Base-by-base conservation (phyloP, 1,140 invertebrate species). In the Drosophila seguyi region DNA sequence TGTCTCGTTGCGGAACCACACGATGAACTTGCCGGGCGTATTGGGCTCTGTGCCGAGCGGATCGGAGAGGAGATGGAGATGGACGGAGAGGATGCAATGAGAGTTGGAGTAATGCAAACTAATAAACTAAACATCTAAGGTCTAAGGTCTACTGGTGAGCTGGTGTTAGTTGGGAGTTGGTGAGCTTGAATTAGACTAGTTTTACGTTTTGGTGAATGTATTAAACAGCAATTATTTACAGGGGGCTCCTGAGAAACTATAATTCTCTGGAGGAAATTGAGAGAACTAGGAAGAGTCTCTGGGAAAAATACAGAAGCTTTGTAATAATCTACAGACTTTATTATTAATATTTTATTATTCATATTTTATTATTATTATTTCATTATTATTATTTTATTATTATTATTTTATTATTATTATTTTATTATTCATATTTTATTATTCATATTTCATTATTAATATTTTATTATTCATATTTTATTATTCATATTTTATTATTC, bases 1-100 rank as follows among this genome's bases (percentile, higher is more conserved):
- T 8, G 98, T 99, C 94, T 98, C 98, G 92, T 98, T 99, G 44
- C 98, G 94, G 93, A 98, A 99, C 97, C 97, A 99, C 8, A 99
- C 98, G 80, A 99, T 98, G 93, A 99, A 99, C 93, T 98, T 97
- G 47, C 98, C 98, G 5, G 97, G 97, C 48, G 97, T 98, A 93
- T 98, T 98, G 3, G 98, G 98, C 92, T 97, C 97, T 98, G 92
- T 42, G 93, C 27, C 3, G 31, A 13, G 20, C 29, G 41, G 18
- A 20, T 31, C 34, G 48, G 34, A 45, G 48, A 39, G 47, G 8
- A 11, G 48, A 4, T 5, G 48, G 42, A 60, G 41, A 27, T 47
- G 25, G 25, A 27, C 10, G 45, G 14, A 47, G 22, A 47, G 48
- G 48, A 39, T 58, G 59, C 57, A 58, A 50, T 75, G 71, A 45